A percentile compares a stretch with the other conserved stretches of the same genome.
Conservation (phyloP, 2,797 vertebrate genomes). For the Myotis vivesi region DNA sequence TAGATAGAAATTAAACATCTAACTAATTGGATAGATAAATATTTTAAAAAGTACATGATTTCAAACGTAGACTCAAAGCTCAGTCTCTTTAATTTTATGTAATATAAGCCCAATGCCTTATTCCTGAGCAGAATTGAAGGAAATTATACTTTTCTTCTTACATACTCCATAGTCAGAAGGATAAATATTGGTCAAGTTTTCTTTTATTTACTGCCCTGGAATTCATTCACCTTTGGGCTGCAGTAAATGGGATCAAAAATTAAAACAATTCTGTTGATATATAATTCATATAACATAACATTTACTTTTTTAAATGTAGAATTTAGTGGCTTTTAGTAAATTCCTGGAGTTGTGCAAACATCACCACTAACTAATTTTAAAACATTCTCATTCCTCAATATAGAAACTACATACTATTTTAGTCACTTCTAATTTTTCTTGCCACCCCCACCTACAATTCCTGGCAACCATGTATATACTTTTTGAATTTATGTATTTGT, state of each 20-base stretch:
- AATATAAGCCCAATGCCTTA: fast-evolving
- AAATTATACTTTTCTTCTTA: neutral
- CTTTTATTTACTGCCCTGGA: neutral
- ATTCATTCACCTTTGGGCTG: neutral
- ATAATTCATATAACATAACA: neutral
- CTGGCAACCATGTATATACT: neutral
- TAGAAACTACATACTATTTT: neutral
- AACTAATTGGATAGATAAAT: neutral
- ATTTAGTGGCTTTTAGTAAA: neutral
- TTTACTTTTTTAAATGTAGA: neutral
- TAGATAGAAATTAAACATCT: neutral
- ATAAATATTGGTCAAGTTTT: neutral
- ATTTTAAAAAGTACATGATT: neutral
- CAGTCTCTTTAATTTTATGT: neutral
- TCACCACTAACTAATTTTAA: neutral
- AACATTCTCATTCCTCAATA: neutral
- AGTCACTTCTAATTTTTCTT: neutral
- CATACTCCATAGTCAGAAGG: too few species aligned
- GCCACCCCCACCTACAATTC: neutral
- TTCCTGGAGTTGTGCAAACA: neutral
- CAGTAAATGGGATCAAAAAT: neutral
- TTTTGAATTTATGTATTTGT: neutral
- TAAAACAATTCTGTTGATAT: neutral
- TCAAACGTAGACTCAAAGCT: neutral
- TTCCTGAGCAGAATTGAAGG: neutral